Conservation (phyloP, 1,140 invertebrate species). For the Drosophila jambulina region DNA sequence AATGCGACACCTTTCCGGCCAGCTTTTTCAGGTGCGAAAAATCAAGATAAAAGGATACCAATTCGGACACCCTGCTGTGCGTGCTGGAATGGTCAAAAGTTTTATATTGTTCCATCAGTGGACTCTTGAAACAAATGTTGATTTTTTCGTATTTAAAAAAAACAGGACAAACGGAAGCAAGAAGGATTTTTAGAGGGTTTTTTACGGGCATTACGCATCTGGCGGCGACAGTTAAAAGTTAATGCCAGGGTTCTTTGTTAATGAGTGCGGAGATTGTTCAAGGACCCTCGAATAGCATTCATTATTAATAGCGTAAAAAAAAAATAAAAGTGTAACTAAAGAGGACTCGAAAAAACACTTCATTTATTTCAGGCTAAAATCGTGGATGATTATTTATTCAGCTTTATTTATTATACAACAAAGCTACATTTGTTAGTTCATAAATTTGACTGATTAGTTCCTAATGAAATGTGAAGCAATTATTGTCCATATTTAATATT, state of each 20-base stretch:
- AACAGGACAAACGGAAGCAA: neutral
- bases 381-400: neutral
- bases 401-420: neutral
- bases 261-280: constrained; percentile 28
- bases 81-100: constrained; percentile 52
- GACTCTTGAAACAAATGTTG: constrained; percentile 56
- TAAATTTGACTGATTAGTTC: neutral
- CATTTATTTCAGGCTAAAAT: neutral
- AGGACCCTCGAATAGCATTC: constrained; percentile 2
- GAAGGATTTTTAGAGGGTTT: constrained; percentile 45
- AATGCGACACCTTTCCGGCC: constrained; percentile 51
- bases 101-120: constrained; percentile 56
- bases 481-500: neutral
- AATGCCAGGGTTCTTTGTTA: constrained; percentile 27
- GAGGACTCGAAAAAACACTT: neutral
- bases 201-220: constrained; percentile 35
- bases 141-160: constrained; percentile 25
- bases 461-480: neutral
- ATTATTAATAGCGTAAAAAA: constrained; percentile 3
- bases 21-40: constrained; percentile 37
- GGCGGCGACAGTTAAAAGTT: constrained; percentile 23
- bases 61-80: constrained; percentile 45
- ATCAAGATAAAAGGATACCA: constrained; percentile 38
- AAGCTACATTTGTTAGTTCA: neutral
- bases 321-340: constrained; percentile 1